Conservation (phyloP, 2,797 vertebrate genomes). For the Podarcis lilfordi region DNA sequence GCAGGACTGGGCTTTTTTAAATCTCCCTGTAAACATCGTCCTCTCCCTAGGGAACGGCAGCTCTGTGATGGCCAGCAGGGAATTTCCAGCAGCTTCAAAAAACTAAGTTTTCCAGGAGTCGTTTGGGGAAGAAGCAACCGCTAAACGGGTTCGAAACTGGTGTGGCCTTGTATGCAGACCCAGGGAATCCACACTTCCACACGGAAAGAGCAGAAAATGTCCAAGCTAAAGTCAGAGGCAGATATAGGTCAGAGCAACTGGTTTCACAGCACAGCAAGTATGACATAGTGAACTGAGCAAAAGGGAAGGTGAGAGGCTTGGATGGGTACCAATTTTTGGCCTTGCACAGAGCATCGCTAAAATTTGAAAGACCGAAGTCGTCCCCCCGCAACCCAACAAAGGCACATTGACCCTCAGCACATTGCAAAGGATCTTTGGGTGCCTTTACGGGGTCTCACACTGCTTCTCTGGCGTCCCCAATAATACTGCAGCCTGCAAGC, state of each 20-base stretch:
- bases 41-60: no score
- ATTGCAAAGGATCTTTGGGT: not conserved
- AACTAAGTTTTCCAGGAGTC: not conserved
- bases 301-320: no score
- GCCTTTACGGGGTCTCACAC: not conserved
- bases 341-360: no score
- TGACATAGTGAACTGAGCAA: no score
- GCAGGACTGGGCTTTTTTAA: no score
- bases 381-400: not conserved
- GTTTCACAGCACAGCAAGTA: no score
- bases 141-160: not conserved
- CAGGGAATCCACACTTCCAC: not conserved
- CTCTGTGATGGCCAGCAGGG: not conserved
- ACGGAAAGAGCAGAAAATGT: not conserved
- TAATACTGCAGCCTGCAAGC: not conserved
- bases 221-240: not conserved
- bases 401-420: not conserved
- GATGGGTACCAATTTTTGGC: no score
- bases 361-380: no score
- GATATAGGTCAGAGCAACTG: no score
- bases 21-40: no score
- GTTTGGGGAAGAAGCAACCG: no score
- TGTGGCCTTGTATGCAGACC: no score
- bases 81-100: not conserved
- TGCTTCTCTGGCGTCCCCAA: not conserved